Conservation (phyloP, 2,888 invertebrate species). For the Ashinkailepas kermadecensis region DNA sequence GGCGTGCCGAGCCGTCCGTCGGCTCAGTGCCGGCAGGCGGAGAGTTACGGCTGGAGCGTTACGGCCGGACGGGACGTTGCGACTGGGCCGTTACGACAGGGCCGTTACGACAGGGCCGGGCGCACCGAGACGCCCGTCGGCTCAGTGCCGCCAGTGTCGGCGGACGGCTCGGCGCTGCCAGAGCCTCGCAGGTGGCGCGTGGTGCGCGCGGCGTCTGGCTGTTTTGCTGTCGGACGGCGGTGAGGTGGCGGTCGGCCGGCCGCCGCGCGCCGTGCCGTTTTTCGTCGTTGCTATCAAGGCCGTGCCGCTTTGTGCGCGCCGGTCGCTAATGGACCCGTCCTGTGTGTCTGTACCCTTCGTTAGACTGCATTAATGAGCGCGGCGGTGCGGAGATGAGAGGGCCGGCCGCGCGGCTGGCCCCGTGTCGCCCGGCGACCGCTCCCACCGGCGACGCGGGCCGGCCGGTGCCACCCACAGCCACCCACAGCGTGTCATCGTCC, state of each 20-base stretch:
- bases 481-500: not conserved
- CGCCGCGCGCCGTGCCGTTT: not conserved
- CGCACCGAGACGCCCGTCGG: not conserved
- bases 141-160: not conserved
- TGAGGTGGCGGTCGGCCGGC: not conserved
- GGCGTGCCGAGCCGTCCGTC: too few species aligned
- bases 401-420: not conserved
- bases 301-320: not conserved
- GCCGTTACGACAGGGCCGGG: not conserved
- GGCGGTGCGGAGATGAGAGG: not conserved
- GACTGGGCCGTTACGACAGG: not conserved
- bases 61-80: not conserved
- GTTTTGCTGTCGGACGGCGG: not conserved
- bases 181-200: not conserved
- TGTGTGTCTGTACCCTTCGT: not conserved
- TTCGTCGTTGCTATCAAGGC: constrained; percentile 17
- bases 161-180: not conserved
- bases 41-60: not conserved
- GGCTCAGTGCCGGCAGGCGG: not conserved
- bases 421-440: not conserved
- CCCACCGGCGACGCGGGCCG: not conserved
- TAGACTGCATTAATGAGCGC: constrained; percentile 17
- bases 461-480: not conserved
- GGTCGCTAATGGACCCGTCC: not conserved
- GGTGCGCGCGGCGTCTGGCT: not conserved